Base-by-base conservation (phyloP, 1,140 invertebrate species). In the Drosophila littoralis region DNA sequence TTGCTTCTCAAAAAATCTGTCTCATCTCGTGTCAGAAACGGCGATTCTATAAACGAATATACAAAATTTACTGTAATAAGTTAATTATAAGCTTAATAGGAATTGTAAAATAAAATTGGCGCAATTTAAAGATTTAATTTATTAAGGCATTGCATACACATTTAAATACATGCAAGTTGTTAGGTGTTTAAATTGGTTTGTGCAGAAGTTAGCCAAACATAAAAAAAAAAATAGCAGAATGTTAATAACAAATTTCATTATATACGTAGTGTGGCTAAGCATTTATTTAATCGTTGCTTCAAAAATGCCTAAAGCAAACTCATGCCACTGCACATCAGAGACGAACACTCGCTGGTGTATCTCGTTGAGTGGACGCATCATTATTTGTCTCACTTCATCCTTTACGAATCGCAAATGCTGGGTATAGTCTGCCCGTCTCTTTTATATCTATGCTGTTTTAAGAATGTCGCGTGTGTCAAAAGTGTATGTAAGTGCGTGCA, bases 361-460 rank as follows among this genome's bases (percentile, higher is more conserved):
- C 58, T 74, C 70, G 64, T 45, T 69, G 12, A 38, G 42, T 35
- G 40, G 7, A 13, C 35, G 22, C 7, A 40, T 28, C 4, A 6
- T 32, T 71, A 46, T 43, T 52, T 59, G 38, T 74, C 78, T 22
- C 50, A 38, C 69, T 81, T 38, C 45, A 52, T 63, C 7, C 48
- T 33, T 54, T 13, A 15, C 9, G 32, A 45, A 6, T 15, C 12
- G 17, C 1, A 28, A 13, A 28, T 46, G 35, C 17, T 55, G 17
- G 48, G 33, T 70, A 43, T 46, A 17, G 40, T 71, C 36, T 46
- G 28, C 45, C 71, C 54, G 42, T 83, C 83, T 67, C 76, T 33
- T 40, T 86, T 43, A 35, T 67, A 77, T 88, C 73, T 73, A 36
- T 75, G 72, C 43, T 50, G 36, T 57, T 22, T 7, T 8, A 45